phyloP scores from a whole-genome alignment of 2,113 vertebrate species.

The Cichladusa arquata region DNA sequence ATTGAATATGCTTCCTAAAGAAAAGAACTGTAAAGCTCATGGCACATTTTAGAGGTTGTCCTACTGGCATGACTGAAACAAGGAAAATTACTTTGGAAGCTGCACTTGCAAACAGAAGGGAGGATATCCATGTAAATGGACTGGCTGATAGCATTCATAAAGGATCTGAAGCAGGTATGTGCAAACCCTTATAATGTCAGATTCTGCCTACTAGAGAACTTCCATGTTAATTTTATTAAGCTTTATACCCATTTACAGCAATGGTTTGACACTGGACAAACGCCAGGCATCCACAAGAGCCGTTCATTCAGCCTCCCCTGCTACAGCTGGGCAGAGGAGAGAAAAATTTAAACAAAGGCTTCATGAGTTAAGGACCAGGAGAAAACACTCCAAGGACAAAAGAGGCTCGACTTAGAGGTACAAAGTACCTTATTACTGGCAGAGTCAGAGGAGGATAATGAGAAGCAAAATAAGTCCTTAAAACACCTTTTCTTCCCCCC shows the following conservation, averaged over 20 bases:
- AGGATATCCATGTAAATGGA: background rate
- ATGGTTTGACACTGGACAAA: background rate
- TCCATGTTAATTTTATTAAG: background rate
- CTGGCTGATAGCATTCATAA: background rate
- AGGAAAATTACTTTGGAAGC: background rate
- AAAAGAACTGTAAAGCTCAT: background rate
- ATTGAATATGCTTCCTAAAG: background rate
- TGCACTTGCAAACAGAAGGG: background rate
- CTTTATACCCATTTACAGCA: background rate
- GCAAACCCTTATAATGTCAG: background rate
- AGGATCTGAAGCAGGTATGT: background rate
- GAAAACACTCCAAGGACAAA: background rate
- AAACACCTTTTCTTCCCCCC: background rate
- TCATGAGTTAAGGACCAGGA: background rate
- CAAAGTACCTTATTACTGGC: too few species aligned
- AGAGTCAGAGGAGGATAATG: background rate
- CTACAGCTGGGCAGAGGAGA: background rate
- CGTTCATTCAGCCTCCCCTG: fast-evolving
- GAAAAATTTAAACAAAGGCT: background rate
- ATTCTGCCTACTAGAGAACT: background rate
- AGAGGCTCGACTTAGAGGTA: background rate
- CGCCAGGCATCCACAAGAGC: background rate
- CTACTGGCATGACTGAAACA: background rate
- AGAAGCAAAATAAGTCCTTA: background rate
- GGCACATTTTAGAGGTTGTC: background rate